These are phyloP conservation scores for Tuberolachnus salignus DNA, from an alignment of 2,888 invertebrate species.

Conservation along the genomic window DNA sequence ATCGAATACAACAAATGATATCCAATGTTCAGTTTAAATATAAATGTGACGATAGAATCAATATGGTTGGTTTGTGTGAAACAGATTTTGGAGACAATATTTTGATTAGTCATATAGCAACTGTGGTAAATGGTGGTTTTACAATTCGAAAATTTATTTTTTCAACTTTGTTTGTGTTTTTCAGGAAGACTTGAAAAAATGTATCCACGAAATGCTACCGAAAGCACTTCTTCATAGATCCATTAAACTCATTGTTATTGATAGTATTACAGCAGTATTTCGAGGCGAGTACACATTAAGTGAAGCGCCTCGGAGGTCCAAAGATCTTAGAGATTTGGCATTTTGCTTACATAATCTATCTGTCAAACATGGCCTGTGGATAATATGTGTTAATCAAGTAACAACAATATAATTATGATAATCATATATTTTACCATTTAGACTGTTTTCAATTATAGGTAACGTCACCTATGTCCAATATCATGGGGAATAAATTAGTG, in stretches of 20 bases:
- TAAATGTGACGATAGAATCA: conserved; percentile 29
- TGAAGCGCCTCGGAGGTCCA: conserved; percentile 66
- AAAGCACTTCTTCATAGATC: conserved; percentile 64
- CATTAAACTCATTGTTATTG: conserved; percentile 66
- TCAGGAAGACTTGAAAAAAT: conserved; percentile 67
- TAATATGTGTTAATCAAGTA: conserved; percentile 78
- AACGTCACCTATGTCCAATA: conserved; percentile 57
- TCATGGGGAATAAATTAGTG: conserved; percentile 61
- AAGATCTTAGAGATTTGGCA: conserved; percentile 68
- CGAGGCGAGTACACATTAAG: conserved; percentile 67
- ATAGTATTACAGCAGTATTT: conserved; percentile 77
- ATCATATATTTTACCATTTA: neutral
- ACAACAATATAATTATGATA: conserved; percentile 41
- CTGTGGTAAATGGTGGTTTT: conserved; percentile 63
- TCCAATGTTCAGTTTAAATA: conserved; percentile 57
- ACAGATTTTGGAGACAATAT: conserved; percentile 68
- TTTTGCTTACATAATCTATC: conserved; percentile 67
- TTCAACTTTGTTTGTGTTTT: conserved; percentile 58
- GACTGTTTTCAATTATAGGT: conserved; percentile 58
- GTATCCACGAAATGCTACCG: conserved; percentile 67
- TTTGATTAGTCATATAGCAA: conserved; percentile 71
- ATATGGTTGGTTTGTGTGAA: conserved; percentile 58
- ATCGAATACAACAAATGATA: conserved; percentile 68
- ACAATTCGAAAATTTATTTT: neutral
- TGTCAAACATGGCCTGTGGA: conserved; percentile 66